These are phyloP conservation scores for Eucriotettix oculatus DNA, from an alignment of 2,888 invertebrate genomes.

Conservation along the genomic window DNA sequence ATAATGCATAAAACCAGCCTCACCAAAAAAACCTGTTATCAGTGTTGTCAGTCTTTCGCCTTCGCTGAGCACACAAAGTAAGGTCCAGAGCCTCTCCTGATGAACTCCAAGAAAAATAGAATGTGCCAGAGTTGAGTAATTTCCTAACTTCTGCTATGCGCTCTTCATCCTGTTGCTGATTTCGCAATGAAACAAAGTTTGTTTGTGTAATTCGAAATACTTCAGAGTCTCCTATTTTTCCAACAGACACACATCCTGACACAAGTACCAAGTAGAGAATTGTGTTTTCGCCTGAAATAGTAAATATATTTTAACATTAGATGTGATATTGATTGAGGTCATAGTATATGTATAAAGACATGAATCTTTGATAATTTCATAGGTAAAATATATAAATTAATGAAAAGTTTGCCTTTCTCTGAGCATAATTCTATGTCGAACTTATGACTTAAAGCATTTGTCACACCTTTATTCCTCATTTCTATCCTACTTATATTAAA, in stretches of 20 bases:
- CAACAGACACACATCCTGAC: slow-evolving; percentile 90
- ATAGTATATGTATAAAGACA: background rate
- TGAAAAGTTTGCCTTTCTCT: too few species aligned
- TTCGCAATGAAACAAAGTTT: slow-evolving; percentile 73
- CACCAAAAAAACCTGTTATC: slow-evolving; percentile 97
- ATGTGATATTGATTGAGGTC: background rate
- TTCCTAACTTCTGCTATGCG: slow-evolving; percentile 53
- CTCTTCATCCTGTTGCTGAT: slow-evolving; percentile 43
- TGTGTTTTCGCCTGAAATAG: slow-evolving; percentile 46
- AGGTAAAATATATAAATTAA: too few species aligned
- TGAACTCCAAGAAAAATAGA: slow-evolving; percentile 82
- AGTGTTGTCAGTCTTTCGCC: slow-evolving; percentile 58
- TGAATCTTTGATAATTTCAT: too few species aligned
- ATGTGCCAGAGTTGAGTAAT: slow-evolving; percentile 92
- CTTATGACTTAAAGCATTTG: too few species aligned
- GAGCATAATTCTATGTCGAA: too few species aligned
- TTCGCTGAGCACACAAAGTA: slow-evolving; percentile 84
- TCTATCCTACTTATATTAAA: too few species aligned
- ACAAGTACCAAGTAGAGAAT: slow-evolving; percentile 82
- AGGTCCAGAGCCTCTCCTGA: slow-evolving; percentile 60
- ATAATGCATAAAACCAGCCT: slow-evolving; percentile 12
- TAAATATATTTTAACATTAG: background rate
- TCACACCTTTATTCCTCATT: too few species aligned
- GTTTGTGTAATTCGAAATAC: slow-evolving; percentile 90
- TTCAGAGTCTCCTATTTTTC: slow-evolving; percentile 88